phyloP scores from a whole-genome alignment of 2,888 invertebrate genomes.

The Polydrusus pterygomalis region DNA sequence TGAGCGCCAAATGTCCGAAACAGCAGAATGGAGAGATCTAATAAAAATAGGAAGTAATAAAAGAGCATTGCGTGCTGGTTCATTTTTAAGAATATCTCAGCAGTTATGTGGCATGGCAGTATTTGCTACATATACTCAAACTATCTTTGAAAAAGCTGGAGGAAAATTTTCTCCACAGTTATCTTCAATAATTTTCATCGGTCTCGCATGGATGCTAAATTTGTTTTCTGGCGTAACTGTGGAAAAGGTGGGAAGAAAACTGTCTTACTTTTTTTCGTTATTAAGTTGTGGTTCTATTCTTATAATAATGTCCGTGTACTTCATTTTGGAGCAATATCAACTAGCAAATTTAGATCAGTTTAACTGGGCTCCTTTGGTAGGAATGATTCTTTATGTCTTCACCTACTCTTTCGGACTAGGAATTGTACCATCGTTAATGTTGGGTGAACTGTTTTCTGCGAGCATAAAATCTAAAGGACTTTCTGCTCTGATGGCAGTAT shows the following conservation, averaged over 20 bases:
- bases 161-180: slow-evolving; percentile 63
- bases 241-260: slow-evolving; percentile 63
- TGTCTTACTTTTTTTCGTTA: slow-evolving; percentile 61
- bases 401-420: slow-evolving; percentile 59
- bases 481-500: slow-evolving; percentile 41
- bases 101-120: slow-evolving; percentile 64
- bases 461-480: slow-evolving; percentile 63
- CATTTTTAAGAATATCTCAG: slow-evolving; percentile 63
- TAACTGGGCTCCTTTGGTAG: slow-evolving; percentile 63
- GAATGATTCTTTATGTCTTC: slow-evolving; percentile 57
- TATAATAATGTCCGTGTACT: slow-evolving; percentile 60
- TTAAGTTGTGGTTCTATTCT: slow-evolving; percentile 59
- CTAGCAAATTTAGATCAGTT: slow-evolving; percentile 55
- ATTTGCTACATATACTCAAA: slow-evolving; percentile 63
- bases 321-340: slow-evolving; percentile 58
- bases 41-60: slow-evolving; percentile 63
- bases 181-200: slow-evolving; percentile 63
- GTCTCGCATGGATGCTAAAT: slow-evolving; percentile 53
- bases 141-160: slow-evolving; percentile 66
- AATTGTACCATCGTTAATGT: slow-evolving; percentile 62
- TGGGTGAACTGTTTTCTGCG: slow-evolving; percentile 64
- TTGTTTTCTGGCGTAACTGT: slow-evolving; percentile 58
- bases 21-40: slow-evolving; percentile 64
- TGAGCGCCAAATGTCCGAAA: slow-evolving; percentile 64
- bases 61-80: slow-evolving; percentile 62